Evolutionary conservation across 2,888 invertebrate genomes (phyloP).

Genomic region (Eugnorisma glareosa): DNA sequence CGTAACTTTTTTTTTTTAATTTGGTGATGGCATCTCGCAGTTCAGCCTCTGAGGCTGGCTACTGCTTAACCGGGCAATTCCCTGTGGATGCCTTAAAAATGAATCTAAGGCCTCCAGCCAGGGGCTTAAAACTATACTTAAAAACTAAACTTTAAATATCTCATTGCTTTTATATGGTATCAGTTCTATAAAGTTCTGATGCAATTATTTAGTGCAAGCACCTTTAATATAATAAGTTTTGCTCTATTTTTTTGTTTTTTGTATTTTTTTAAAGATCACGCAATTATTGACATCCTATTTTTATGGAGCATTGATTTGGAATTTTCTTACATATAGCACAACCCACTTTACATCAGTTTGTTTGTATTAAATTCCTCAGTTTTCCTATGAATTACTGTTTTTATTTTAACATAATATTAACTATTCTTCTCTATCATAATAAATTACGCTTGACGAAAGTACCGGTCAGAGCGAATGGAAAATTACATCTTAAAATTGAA

Average conservation of each 20-base stretch:
- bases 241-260: no score
- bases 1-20: no score
- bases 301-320: background rate
- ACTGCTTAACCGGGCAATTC: no score
- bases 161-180: background rate
- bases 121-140: no score
- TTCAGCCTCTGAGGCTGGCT: no score
- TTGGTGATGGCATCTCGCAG: no score
- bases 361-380: background rate
- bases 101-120: no score
- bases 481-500: background rate
- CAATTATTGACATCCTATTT: background rate
- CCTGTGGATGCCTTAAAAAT: no score
- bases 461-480: no score
- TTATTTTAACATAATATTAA: no score
- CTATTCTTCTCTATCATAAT: background rate
- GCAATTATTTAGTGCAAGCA: background rate
- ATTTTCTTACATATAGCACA: background rate
- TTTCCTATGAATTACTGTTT: background rate
- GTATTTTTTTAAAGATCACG: background rate
- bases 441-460: background rate
- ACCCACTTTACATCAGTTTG: background rate
- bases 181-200: background rate
- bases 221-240: background rate
- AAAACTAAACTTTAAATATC: no score